Base-by-base conservation (phyloP, 2,888 invertebrate species). In the Drosophila peninsularis region DNA sequence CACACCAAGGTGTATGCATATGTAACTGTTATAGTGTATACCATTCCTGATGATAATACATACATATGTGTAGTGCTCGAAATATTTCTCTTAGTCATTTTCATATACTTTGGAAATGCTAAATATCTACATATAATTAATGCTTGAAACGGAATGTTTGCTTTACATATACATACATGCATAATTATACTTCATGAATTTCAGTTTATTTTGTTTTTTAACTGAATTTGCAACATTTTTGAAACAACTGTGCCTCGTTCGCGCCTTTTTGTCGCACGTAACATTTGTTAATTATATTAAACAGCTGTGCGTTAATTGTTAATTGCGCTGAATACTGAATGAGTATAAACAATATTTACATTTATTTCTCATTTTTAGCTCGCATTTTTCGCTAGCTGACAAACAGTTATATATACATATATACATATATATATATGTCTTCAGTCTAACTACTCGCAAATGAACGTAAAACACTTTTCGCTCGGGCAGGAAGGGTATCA, bases 231-330 rank as follows among this genome's bases (percentile, higher is more conserved):
- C 24, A 36, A 7, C 7, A 52, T 7, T 58, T 58, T 76, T 53
- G 45, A 49, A 73, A 78, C 74, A 78, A 62, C 62, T 78, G 78
- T 62, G 19, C 5, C n/a, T 27, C 30, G 37, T 36, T 50, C 19
- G 24, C 32, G 13, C 47, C 11, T 5, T 21, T 24, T 57, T 41
- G 19, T 11, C 14, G 34, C 49, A 52, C 42, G 34, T 53, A 44
- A 37, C 61, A 77, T 65, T 74, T 67, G 55, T 45, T 56, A 63
- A 78, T 61, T 63, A 49, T 42, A 49, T 63, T 63, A 68, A 78
- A 74, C 75, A 78, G 56, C 58, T 78, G 75, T 39, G 5, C 32
- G 54, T 66, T 14, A 52, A 24, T 44, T 44, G 42, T 14, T 24
- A 71, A 64, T 65, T 71, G 56, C 36, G n/a, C 14, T 30, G 24